Evolutionary conservation across 2,113 vertebrate species (phyloP).

Genomic region (Microcebus griseorufus): DNA sequence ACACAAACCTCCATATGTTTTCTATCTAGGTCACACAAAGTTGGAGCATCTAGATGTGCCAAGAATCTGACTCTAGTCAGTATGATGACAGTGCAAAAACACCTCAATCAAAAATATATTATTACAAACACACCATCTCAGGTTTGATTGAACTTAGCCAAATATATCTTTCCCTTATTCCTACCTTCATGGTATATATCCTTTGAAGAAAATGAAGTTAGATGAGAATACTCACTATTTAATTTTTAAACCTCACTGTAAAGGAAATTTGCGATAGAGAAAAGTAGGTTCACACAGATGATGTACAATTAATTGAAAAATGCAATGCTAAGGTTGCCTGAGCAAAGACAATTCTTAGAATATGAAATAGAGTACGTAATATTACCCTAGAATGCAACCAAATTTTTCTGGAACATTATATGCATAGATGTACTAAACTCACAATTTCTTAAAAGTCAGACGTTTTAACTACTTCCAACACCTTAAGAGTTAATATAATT

Average conservation of each 20-base stretch:
- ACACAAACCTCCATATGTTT: slow-evolving; percentile 81
- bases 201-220: slow-evolving; percentile 51
- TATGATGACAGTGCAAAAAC: slow-evolving; percentile 87
- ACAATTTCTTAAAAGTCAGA: neutral
- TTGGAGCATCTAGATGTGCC: slow-evolving; percentile 82
- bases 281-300: neutral
- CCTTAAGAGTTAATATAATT: neutral
- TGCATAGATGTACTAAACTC: neutral
- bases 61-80: slow-evolving; percentile 87
- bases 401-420: neutral
- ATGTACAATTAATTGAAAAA: slow-evolving; percentile 1
- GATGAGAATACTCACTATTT: slow-evolving; percentile 13
- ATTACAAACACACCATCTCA: slow-evolving; percentile 83
- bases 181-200: slow-evolving; percentile 75
- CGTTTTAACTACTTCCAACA: neutral
- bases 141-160: slow-evolving; percentile 78
- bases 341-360: neutral
- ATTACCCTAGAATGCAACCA: neutral
- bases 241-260: neutral
- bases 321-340: neutral
- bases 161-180: slow-evolving; percentile 77
- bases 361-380: neutral
- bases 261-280: neutral
- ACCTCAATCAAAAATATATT: slow-evolving; percentile 84
- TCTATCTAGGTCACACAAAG: slow-evolving; percentile 88